Evolutionary conservation across 2,113 vertebrate genomes (phyloP), one percentile per base, ranked within the genome.

Genomic region (Peromyscus californicus): DNA sequence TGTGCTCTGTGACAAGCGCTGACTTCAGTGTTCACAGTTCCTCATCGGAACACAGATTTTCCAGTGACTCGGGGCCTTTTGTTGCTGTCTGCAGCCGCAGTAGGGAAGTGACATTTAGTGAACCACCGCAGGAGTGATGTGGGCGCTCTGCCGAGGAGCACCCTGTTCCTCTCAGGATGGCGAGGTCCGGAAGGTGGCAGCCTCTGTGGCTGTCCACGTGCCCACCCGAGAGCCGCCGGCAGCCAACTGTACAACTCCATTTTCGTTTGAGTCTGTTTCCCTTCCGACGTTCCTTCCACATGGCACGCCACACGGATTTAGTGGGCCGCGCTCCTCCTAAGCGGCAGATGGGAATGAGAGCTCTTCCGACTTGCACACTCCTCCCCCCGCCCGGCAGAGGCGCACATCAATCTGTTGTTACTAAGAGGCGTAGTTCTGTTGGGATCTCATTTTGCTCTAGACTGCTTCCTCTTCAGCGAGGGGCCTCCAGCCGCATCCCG

Each of bases 181-280:
- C 1, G 22, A 4, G 7, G 59, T 48, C 31, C 12, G 3, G 19
- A 33, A 84, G 19, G 57, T 2, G 11, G 69, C 72, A 45, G 75
- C 39, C 29, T 1, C 36, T 3, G 2, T 17, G 90, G 22, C 61
- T 0, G 2, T 2, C 1, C 1, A 2, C 24, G 5, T 0, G 26
- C 22, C 76, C 51, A 11, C 8, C 5, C 2, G 65, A 2, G 31
- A 33, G 1, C 16, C 0, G 5, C 87, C 3, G 3, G 72, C 91
- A 67, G 72, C 74, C 57, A 70, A 42, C 69, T 78, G 93, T 13
- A 17, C 59, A 54, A 1, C 45, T 48, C 26, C 3, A 4, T 33
- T 57, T 94, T 39, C 17, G 39, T 13, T 24, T 69, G 39, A 67
- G 5, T 36, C 87, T 48, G 31, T 89, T 89, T 96, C 31, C 84